Evolutionary conservation across 2,888 invertebrate species (phyloP).

Genomic region (Drosophila crucigera): DNA sequence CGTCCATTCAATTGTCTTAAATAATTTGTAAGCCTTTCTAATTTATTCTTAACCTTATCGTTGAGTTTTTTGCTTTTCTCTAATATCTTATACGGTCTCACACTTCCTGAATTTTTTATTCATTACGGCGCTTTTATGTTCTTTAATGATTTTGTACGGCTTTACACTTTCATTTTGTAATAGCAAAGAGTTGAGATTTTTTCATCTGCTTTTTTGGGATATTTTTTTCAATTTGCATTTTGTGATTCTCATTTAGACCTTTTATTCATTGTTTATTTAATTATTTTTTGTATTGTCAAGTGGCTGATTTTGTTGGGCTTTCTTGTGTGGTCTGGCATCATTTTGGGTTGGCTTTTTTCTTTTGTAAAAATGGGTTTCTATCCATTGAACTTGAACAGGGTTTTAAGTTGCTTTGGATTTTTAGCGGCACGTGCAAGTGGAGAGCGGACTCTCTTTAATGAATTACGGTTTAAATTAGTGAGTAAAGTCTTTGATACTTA

Average conservation of each 20-base stretch:
- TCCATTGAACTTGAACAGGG: conserved; percentile 25
- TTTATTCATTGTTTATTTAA: conserved; percentile 77
- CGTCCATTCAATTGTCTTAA: neutral
- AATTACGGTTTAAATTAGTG: conserved; percentile 48
- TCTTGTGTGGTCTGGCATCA: conserved; percentile 39
- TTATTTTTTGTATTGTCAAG: conserved; percentile 78
- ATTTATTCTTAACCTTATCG: neutral
- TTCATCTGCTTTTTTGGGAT: conserved; percentile 28
- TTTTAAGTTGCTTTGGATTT: conserved; percentile 25
- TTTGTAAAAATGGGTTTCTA: conserved; percentile 9
- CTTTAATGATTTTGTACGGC: conserved; percentile 71
- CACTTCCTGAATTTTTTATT: conserved; percentile 42
- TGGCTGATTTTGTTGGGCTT: conserved; percentile 61
- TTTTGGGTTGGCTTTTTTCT: conserved; percentile 40
- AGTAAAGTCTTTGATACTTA: conserved; percentile 59
- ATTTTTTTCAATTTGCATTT: conserved; percentile 72
- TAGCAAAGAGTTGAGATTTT: conserved; percentile 32
- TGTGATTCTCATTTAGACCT: conserved; percentile 66
- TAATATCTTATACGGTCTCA: conserved; percentile 20
- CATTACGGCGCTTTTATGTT: conserved; percentile 66
- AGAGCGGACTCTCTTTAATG: conserved; percentile 29
- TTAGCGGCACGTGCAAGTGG: conserved; percentile 57
- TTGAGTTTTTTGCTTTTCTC: neutral
- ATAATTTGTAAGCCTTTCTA: neutral
- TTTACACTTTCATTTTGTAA: conserved; percentile 57